Percentiles rank a stretch among this genome's conserved stretches.
phyloP scores from a whole-genome alignment of 1,140 invertebrate genomes.

The Aphelenchoides besseyi region DNA sequence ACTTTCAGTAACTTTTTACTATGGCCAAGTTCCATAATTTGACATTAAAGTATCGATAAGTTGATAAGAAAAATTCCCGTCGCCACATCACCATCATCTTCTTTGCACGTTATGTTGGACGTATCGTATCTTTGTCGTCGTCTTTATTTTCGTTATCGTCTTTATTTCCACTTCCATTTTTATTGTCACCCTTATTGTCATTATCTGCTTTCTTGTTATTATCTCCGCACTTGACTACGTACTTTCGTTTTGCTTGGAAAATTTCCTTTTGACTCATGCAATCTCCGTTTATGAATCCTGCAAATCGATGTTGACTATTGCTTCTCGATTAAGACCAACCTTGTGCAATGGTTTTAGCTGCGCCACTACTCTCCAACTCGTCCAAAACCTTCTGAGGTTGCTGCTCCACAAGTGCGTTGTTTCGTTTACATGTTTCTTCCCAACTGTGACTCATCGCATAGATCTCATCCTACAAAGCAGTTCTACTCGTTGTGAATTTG shows the following conservation, averaged over 20 bases:
- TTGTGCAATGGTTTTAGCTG: background rate
- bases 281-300: background rate
- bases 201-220: background rate
- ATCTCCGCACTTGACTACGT: background rate
- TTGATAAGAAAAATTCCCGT: too few species aligned
- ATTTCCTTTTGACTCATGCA: background rate
- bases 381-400: background rate
- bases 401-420: background rate
- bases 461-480: background rate
- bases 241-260: background rate
- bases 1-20: too few species aligned
- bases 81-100: too few species aligned
- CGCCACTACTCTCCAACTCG: background rate
- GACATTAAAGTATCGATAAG: too few species aligned
- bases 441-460: background rate
- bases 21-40: too few species aligned
- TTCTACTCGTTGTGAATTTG: too few species aligned
- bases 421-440: background rate
- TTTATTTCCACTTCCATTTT: background rate
- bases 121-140: too few species aligned
- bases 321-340: too few species aligned
- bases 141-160: too few species aligned
- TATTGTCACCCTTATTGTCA: background rate
- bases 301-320: too few species aligned
- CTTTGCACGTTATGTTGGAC: too few species aligned